These are phyloP conservation scores for Mythimna lalbum DNA, from an alignment of 2,888 invertebrate species.

Conservation along the genomic window DNA sequence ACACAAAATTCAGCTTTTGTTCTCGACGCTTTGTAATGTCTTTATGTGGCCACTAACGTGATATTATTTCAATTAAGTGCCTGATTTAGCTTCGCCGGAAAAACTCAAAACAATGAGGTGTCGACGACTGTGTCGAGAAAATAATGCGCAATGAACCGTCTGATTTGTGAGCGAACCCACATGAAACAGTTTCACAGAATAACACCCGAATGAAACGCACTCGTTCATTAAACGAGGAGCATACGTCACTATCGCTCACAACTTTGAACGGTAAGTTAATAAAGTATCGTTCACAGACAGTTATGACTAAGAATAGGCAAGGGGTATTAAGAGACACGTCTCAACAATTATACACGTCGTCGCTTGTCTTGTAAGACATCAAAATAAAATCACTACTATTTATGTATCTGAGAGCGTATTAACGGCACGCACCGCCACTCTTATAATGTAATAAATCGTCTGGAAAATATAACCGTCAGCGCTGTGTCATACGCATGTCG, in stretches of 20 bases:
- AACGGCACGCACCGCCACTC: slow-evolving; percentile 85
- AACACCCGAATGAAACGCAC: slow-evolving; percentile 48
- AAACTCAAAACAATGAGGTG: slow-evolving; percentile 88
- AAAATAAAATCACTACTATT: slow-evolving; percentile 90
- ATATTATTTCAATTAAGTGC: slow-evolving; percentile 88
- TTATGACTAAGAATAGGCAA: slow-evolving; percentile 83
- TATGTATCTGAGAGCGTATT: slow-evolving; percentile 88
- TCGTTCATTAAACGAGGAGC: slow-evolving; percentile 64
- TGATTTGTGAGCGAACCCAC: slow-evolving; percentile 79
- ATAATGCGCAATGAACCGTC: slow-evolving; percentile 84
- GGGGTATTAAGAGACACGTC: slow-evolving; percentile 81
- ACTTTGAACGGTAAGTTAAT: slow-evolving; percentile 73
- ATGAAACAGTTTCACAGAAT: slow-evolving; percentile 63
- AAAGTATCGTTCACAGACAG: slow-evolving; percentile 73
- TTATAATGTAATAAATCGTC: slow-evolving; percentile 90
- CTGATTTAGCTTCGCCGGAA: slow-evolving; percentile 85
- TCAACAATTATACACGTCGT: slow-evolving; percentile 88
- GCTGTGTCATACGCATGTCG: slow-evolving; percentile 86
- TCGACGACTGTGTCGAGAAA: slow-evolving; percentile 81
- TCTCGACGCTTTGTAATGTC: slow-evolving; percentile 81
- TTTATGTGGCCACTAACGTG: slow-evolving; percentile 86
- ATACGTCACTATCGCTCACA: slow-evolving; percentile 64
- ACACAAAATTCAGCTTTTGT: slow-evolving; percentile 87
- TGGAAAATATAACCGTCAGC: slow-evolving; percentile 90
- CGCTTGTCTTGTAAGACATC: slow-evolving; percentile 89